A percentile compares a stretch with the other conserved stretches of the same genome.
Conservation (phyloP, 2,888 invertebrate genomes). For the Tenthredo scrophulariae region DNA sequence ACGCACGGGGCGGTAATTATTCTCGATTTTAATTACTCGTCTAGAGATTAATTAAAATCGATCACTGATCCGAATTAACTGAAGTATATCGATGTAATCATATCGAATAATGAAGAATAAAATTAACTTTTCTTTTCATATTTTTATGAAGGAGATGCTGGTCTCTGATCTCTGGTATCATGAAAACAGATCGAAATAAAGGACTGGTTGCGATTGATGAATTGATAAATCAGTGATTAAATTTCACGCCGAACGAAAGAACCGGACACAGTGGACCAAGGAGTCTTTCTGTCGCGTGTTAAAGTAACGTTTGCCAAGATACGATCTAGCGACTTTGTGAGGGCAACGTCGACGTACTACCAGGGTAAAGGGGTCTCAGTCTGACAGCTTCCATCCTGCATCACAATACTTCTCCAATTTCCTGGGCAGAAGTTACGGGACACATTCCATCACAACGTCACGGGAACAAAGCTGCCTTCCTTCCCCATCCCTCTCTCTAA, state of each 20-base stretch:
- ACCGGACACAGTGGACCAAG: constrained; percentile 9
- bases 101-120: not conserved
- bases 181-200: not conserved
- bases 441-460: constrained; percentile 70
- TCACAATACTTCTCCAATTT: constrained; percentile 72
- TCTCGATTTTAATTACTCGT: not conserved
- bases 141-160: not conserved
- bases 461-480: constrained; percentile 66
- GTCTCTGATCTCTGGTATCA: too few relatives aligned
- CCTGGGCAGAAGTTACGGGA: constrained; percentile 70
- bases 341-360: constrained; percentile 6
- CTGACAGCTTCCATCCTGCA: constrained; percentile 68
- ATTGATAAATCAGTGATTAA: not conserved
- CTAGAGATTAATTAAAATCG: not conserved
- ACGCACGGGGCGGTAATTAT: too few relatives aligned
- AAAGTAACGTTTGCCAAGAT: constrained; percentile 48
- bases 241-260: not conserved
- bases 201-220: not conserved
- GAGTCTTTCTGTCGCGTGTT: constrained; percentile 30
- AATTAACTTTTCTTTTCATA: not conserved
- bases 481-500: constrained; percentile 37
- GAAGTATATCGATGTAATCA: not conserved
- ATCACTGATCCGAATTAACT: not conserved
- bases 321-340: constrained; percentile 13
- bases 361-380: constrained; percentile 47